phyloP scores from a whole-genome alignment of 2,113 vertebrate species.

The Pteropus alecto region DNA sequence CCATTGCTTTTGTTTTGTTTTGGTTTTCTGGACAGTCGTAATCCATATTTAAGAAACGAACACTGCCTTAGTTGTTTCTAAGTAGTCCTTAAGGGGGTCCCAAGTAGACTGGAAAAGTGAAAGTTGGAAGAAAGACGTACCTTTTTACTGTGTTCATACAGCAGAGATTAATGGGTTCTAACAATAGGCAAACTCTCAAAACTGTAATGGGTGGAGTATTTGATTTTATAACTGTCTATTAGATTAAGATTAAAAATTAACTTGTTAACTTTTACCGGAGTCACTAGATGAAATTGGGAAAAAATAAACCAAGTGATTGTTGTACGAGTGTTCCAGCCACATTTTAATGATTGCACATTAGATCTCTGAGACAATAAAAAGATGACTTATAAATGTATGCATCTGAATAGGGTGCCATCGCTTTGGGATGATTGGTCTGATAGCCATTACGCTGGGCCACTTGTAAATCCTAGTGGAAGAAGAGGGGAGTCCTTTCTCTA shows the following conservation, averaged over 20 bases:
- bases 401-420: not conserved
- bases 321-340: not conserved
- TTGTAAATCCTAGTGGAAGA: not conserved
- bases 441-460: not conserved
- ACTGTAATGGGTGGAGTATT: not conserved
- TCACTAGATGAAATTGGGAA: not conserved
- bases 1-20: slow-evolving; percentile 18
- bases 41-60: not conserved
- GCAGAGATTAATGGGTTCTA: not conserved
- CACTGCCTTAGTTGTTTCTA: not conserved
- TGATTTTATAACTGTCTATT: not conserved
- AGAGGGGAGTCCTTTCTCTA: not conserved
- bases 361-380: not conserved
- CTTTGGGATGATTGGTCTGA: not conserved
- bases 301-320: not conserved
- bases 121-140: not conserved
- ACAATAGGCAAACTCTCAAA: not conserved
- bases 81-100: not conserved
- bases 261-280: not conserved
- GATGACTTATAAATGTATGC: not conserved
- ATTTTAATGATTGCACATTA: not conserved
- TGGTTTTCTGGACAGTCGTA: not conserved
- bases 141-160: not conserved
- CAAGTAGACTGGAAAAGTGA: not conserved
- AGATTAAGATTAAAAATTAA: slow-evolving; percentile 8